A percentile compares a stretch with the other conserved stretches of the same genome.
Evolutionary conservation across 2,888 invertebrate genomes (phyloP).

Genomic region (Hypercompe scribonia): DNA sequence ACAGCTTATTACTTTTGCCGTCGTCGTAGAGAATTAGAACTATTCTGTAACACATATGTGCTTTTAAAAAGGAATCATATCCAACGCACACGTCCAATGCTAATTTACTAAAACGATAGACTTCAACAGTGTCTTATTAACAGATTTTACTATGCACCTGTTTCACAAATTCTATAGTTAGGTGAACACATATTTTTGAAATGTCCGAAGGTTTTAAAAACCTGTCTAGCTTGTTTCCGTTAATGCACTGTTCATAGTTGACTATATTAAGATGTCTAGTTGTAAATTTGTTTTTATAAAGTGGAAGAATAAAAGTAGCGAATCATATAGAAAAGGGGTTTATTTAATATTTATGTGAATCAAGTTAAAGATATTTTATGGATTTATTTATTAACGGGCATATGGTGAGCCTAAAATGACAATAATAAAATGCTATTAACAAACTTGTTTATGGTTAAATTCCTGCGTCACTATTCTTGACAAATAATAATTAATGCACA

Average conservation of each 20-base stretch:
- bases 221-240: not conserved
- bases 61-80: not conserved
- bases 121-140: slow-evolving; percentile 53
- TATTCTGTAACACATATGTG: not conserved
- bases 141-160: slow-evolving; percentile 28
- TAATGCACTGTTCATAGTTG: not conserved
- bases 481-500: not conserved
- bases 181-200: slow-evolving; percentile 14
- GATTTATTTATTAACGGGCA: slow-evolving; percentile 15
- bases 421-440: slow-evolving; percentile 19
- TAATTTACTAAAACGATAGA: slow-evolving; percentile 46
- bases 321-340: not conserved
- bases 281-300: slow-evolving; percentile 7
- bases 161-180: slow-evolving; percentile 22
- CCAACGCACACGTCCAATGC: slow-evolving; percentile 1
- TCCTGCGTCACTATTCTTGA: not conserved
- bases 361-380: slow-evolving; percentile 5
- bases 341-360: slow-evolving; percentile 12
- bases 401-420: slow-evolving; percentile 22
- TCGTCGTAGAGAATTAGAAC: not conserved
- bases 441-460: slow-evolving; percentile 4
- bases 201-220: not conserved
- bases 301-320: not conserved
- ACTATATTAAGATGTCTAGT: not conserved
- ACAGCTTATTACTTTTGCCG: not conserved